Evolutionary conservation across 2,888 invertebrate genomes (phyloP), one percentile per base, ranked within the genome.

Genomic region (Drosophila mimetica): DNA sequence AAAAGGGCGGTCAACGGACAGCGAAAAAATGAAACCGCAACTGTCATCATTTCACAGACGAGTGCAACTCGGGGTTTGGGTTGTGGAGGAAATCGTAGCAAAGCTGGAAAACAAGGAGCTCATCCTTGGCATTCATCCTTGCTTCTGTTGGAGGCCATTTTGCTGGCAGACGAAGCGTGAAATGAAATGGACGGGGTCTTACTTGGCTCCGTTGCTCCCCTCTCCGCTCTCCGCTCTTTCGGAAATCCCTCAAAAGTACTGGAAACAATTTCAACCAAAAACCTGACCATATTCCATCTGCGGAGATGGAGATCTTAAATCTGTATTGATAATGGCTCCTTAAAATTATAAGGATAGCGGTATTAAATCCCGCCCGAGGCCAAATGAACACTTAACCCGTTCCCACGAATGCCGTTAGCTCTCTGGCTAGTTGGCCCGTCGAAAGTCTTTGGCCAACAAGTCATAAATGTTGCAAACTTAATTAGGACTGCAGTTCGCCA

Each of bases 381-480:
- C 4, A 34, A 28, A 28, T 28, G 28, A 44, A 25, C 16, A 28
- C 34, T 59, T 64, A 51, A 41, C 50, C 44, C 44, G 18, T 50
- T 44, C 16, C 16, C 16, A 46, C 34, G 34, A 34, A 6, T 6
- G 34, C 39, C 51, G 13, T 52, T 51, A 51, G 41, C 41, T 39
- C 41, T 39, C 50, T 34, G 41, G 47, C 34, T 50, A 39, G 79
- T 71, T 74, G 55, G 80, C 58, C 74, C 52, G 61, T 50, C 60
- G 18, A 36, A 71, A 83, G 70, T 72, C 70, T 67, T 75, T 63
- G 74, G 76, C 86, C 67, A 86, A 72, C 71, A 73, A 86, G 84
- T 81, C 81, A 82, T 82, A 82, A 82, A 82, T 86, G 86, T 86
- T 80, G 74, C 71, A 83, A 80, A 86, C 86, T 80, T 81, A 86